Evolutionary conservation across 2,113 vertebrate species (phyloP).

Genomic region (Larimichthys crocea): DNA sequence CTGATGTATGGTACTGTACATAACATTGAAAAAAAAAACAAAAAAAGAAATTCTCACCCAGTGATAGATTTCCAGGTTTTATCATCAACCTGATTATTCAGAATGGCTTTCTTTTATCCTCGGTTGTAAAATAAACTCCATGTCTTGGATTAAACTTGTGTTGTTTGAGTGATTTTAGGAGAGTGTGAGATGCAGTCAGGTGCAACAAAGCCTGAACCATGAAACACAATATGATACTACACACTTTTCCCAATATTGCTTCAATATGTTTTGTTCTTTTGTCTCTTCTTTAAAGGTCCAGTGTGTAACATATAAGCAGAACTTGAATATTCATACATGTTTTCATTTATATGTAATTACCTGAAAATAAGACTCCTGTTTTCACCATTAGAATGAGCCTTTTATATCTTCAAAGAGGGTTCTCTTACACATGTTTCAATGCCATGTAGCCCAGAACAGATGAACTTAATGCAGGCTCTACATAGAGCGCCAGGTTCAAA

Average conservation of each 20-base stretch:
- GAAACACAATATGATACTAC: background rate
- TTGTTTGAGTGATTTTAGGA: slow-evolving; percentile 62
- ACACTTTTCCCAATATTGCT: background rate
- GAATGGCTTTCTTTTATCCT: slow-evolving; percentile 85
- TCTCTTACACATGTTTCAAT: too few relatives aligned
- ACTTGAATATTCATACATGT: too few relatives aligned
- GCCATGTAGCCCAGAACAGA: too few relatives aligned
- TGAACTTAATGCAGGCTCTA: too few relatives aligned
- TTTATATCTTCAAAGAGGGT: too few relatives aligned
- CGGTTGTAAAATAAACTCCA: slow-evolving; percentile 87
- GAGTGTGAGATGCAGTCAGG: slow-evolving; percentile 5
- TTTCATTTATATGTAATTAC: too few relatives aligned
- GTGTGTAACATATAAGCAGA: too few relatives aligned
- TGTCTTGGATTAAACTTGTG: slow-evolving; percentile 69
- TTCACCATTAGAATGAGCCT: too few relatives aligned
- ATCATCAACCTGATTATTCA: slow-evolving; percentile 90
- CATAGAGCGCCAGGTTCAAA: background rate
- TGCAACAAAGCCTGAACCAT: background rate
- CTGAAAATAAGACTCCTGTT: too few relatives aligned
- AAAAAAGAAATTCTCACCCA: slow-evolving; percentile 89
- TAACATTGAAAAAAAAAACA: slow-evolving; percentile 71
- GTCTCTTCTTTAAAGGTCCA: background rate
- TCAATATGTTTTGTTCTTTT: background rate
- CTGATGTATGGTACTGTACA: slow-evolving; percentile 91
- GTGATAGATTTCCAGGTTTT: slow-evolving; percentile 95